phyloP scores from a whole-genome alignment of 1,140 invertebrate species.

The Scaptomyza pallida region DNA sequence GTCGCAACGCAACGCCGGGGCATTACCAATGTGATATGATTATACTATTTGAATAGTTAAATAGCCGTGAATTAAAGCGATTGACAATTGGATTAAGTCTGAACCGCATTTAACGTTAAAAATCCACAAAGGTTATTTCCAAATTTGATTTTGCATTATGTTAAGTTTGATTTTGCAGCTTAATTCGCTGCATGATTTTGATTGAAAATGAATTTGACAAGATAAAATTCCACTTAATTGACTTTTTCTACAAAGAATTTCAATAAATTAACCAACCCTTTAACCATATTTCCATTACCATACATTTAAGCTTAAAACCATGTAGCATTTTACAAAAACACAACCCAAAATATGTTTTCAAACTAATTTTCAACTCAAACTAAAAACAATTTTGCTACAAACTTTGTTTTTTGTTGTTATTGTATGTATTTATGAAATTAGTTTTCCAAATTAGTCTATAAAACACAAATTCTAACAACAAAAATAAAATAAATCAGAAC shows the following conservation, averaged over 20 bases:
- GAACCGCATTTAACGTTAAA: neutral
- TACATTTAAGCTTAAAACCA: neutral
- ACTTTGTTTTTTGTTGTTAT: too few species aligned
- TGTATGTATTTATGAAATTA: neutral
- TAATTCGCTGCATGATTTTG: too few species aligned
- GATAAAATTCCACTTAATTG: too few species aligned
- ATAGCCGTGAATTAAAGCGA: neutral
- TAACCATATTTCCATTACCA: neutral
- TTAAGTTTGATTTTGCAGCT: too few species aligned
- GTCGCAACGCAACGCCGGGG: slow-evolving; percentile 12
- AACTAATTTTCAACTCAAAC: neutral
- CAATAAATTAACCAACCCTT: too few species aligned
- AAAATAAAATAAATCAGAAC: too few species aligned
- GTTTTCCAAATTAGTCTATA: neutral
- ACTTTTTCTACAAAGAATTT: too few species aligned
- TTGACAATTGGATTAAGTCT: slow-evolving; percentile 12
- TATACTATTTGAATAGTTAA: slow-evolving; percentile 26
- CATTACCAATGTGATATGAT: slow-evolving; percentile 31
- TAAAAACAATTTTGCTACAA: neutral
- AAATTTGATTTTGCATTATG: too few species aligned
- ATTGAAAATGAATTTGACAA: too few species aligned
- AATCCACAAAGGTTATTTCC: too few species aligned
- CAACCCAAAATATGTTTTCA: neutral
- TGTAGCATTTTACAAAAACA: neutral
- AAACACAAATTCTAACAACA: neutral